A percentile compares a stretch with the other conserved stretches of the same genome.
Conservation (phyloP, 2,797 vertebrate species). For the Muscicapa comitata region DNA sequence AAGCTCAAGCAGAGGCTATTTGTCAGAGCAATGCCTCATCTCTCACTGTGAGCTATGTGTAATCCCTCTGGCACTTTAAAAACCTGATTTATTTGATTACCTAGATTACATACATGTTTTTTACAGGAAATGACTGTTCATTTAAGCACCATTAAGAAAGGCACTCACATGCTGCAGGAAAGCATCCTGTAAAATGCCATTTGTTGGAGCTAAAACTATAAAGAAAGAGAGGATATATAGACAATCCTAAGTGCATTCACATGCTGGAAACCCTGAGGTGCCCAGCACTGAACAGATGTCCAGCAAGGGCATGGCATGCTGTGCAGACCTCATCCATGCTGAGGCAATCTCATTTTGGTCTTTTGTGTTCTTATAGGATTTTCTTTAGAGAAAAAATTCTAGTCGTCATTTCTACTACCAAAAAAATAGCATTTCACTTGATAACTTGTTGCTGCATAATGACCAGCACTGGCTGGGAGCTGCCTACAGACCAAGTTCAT, state of each 20-base stretch:
- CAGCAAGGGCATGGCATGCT: rapidly evolving
- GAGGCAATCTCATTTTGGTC: not conserved
- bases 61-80: not conserved
- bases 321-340: not conserved
- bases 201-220: not conserved
- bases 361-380: not conserved
- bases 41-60: not conserved
- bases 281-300: not conserved
- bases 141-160: not conserved
- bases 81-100: not conserved
- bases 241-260: not conserved
- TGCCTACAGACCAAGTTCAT: not conserved
- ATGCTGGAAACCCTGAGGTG: not conserved
- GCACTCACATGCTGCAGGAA: not conserved
- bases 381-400: not conserved
- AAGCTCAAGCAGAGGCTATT: not conserved
- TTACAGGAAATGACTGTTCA: not conserved
- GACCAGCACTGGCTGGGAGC: rapidly evolving
- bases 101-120: not conserved
- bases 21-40: not conserved
- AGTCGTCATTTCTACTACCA: not conserved
- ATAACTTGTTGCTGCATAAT: not conserved
- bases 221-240: not conserved
- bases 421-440: not conserved
- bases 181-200: not conserved